phyloP scores from a whole-genome alignment of 2,888 invertebrate species.

The Brenthis daphne region DNA sequence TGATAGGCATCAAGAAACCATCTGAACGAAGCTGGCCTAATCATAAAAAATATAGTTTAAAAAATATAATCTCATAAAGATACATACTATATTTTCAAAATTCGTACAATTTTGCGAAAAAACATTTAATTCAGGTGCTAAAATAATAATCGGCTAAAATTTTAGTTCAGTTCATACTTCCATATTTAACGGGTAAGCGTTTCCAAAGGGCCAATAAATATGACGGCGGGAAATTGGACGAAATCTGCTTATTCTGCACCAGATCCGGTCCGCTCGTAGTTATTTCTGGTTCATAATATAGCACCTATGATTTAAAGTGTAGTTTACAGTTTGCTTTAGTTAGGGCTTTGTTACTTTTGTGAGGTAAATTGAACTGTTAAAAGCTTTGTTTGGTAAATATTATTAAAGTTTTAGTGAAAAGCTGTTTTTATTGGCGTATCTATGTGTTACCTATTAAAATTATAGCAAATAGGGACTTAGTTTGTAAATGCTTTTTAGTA shows the following conservation, averaged over 20 bases:
- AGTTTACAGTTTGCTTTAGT: not conserved
- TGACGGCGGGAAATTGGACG: constrained; percentile 71
- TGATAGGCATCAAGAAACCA: too few relatives aligned
- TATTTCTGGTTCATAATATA: constrained; percentile 34
- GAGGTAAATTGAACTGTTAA: not conserved
- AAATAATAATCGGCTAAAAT: constrained; percentile 10
- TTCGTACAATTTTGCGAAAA: not conserved
- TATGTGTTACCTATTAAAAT: too few relatives aligned
- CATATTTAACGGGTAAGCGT: constrained; percentile 27
- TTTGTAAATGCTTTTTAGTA: too few relatives aligned
- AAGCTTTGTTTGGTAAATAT: too few relatives aligned
- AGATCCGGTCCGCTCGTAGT: constrained; percentile 28
- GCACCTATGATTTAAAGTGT: constrained; percentile 35
- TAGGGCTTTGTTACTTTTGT: constrained; percentile 11
- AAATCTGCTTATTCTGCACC: constrained; percentile 50
- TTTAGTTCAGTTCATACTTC: constrained; percentile 16
- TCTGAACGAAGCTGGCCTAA: too few relatives aligned
- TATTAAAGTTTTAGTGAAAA: too few relatives aligned
- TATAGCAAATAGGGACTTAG: too few relatives aligned
- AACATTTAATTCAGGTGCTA: not conserved
- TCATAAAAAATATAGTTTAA: too few relatives aligned
- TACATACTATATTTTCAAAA: not conserved
- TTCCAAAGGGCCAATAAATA: constrained; percentile 63
- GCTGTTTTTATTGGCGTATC: too few relatives aligned
- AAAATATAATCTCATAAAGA: too few relatives aligned